Evolutionary conservation across 2,888 invertebrate species (phyloP), one percentile per base, ranked within the genome.

Genomic region (Anthophora plumipes): DNA sequence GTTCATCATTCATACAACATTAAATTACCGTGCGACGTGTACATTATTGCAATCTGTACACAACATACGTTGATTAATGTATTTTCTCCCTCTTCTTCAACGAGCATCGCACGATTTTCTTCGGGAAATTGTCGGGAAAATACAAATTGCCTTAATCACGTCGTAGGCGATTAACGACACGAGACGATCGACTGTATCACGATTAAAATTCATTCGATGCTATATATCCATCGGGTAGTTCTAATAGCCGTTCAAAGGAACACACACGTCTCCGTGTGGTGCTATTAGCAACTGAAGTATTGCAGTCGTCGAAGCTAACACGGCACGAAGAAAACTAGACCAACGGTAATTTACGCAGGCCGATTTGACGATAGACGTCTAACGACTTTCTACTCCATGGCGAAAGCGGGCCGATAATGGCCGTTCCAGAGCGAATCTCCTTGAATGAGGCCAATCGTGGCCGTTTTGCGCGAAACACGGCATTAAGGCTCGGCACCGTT

Each of bases 381-480:
- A 86, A 88, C 80, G 86, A 88, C 77, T 82, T n/a, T 83, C 81
- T 77, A 79, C 71, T 70, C 70, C 31, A 66, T 67, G 72, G 80
- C 74, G 60, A 77, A 79, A 75, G 79, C 87, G 68, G 72, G 57
- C 67, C 64, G 77, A 83, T 87, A 88, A 88, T 80, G 86, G 86
- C 55, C 81, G 69, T 73, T 81, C 80, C 81, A 74, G 82, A 61
- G 75, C 75, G 85, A 87, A 88, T 88, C 87, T 87, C 83, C 88
- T 87, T 88, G 88, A 86, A 86, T 83, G 77, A 80, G 77, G 85
- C 80, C 87, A 87, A 88, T 88, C 88, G 83, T 80, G 69, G 78
- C 54, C 76, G 81, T 85, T 85, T 67, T 20, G 67, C 77, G 82
- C 77, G 82, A 80, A 88, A 83, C 85, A 80, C 85, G 83, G 79